Percentiles rank a stretch among this genome's conserved stretches.
phyloP scores from a whole-genome alignment of 2,797 vertebrate species.

The Erpetoichthys calabaricus region DNA sequence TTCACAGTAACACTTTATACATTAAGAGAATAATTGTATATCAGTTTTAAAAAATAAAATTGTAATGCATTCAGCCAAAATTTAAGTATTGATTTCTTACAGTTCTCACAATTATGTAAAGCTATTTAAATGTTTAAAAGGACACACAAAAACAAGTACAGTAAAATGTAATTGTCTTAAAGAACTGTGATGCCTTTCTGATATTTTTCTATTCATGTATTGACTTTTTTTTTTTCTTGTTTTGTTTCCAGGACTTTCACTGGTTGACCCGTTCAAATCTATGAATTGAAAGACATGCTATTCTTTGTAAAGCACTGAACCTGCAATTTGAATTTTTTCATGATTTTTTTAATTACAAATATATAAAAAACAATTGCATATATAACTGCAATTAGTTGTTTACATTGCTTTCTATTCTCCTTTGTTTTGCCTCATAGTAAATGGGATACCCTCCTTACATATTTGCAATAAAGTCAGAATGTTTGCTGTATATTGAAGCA shows the following conservation, averaged over 20 bases:
- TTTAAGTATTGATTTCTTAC: neutral
- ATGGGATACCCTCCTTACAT: neutral
- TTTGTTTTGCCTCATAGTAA: neutral
- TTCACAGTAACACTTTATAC: no score
- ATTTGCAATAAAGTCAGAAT: no score
- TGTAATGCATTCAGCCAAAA: no score
- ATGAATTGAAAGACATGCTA: slow-evolving; percentile 33
- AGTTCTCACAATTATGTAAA: neutral
- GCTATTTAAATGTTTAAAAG: neutral
- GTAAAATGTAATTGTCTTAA: no score
- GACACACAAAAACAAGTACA: no score
- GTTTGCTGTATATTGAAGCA: no score
- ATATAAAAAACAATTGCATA: no score
- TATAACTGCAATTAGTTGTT: neutral
- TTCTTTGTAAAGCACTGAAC: neutral
- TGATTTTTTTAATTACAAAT: no score
- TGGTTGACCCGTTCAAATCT: slow-evolving; percentile 90
- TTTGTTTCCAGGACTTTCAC: slow-evolving; percentile 72
- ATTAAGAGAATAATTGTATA: no score
- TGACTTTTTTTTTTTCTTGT: slow-evolving; percentile 12
- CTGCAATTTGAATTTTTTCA: neutral
- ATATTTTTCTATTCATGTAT: neutral
- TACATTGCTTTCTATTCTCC: neutral
- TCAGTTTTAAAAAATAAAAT: no score
- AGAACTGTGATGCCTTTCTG: no score